phyloP scores from a whole-genome alignment of 2,888 invertebrate species.

The Drosophila barbarae region DNA sequence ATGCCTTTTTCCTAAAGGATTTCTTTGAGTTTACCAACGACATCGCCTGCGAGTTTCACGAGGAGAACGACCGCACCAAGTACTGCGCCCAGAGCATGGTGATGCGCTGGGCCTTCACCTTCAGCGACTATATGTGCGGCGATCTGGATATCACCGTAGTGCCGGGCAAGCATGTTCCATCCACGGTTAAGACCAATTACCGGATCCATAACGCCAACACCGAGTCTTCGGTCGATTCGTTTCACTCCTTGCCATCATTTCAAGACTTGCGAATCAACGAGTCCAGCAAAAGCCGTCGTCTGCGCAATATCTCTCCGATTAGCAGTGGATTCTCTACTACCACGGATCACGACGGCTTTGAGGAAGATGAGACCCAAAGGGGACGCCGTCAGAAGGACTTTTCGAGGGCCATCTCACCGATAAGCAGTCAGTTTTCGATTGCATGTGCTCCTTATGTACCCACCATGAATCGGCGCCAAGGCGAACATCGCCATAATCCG shows the following conservation, averaged over 20 bases:
- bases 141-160: conserved; percentile 78
- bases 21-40: conserved; percentile 73
- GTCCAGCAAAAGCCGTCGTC: neutral
- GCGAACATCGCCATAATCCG: too few species aligned
- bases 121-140: conserved; percentile 80
- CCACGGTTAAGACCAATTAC: conserved; percentile 40
- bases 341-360: neutral
- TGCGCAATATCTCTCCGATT: neutral
- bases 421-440: neutral
- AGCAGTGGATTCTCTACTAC: neutral
- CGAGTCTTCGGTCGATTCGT: conserved; percentile 1
- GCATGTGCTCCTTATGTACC: neutral
- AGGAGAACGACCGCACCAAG: conserved; percentile 73
- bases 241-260: neutral
- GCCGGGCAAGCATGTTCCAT: conserved; percentile 80
- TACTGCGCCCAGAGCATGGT: conserved; percentile 80
- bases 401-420: neutral
- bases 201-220: neutral
- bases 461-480: too few species aligned
- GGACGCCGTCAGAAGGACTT: neutral
- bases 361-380: neutral
- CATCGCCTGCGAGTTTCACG: conserved; percentile 79
- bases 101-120: conserved; percentile 79
- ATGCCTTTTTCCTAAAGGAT: conserved; percentile 69
- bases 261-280: conserved; percentile 1